phyloP scores from a whole-genome alignment of 2,888 invertebrate genomes.

The Tipula lateralis region DNA sequence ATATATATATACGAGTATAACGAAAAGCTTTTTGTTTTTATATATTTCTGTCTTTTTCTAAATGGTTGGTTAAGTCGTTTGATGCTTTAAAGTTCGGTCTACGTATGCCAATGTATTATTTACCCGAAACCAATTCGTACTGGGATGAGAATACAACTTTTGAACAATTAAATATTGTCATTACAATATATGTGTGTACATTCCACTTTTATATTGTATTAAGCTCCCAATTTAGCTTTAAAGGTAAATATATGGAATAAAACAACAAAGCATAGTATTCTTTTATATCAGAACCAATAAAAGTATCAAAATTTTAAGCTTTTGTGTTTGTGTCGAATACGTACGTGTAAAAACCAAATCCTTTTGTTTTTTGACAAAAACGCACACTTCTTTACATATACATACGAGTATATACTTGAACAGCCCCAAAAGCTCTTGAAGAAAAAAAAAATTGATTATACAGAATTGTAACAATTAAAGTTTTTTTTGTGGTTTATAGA shows the following conservation, averaged over 20 bases:
- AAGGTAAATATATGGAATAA: neutral
- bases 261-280: neutral
- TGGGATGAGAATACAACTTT: neutral
- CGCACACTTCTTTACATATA: no score
- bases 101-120: neutral
- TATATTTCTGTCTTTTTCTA: neutral
- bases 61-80: neutral
- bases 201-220: neutral
- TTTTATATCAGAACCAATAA: constrained; percentile 7
- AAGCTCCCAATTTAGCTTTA: neutral
- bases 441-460: constrained; percentile 9
- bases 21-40: neutral
- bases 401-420: neutral
- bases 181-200: neutral
- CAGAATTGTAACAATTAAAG: neutral
- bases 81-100: neutral
- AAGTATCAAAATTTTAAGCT: neutral
- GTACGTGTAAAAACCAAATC: neutral
- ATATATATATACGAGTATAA: no score
- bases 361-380: neutral
- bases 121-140: neutral
- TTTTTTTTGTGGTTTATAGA: constrained; percentile 2
- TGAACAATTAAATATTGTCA: neutral
- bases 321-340: neutral
- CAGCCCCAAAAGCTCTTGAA: neutral